Evolutionary conservation across 1,140 invertebrate genomes (phyloP), one percentile per base, ranked within the genome.

Genomic region (Lucilia sericata): DNA sequence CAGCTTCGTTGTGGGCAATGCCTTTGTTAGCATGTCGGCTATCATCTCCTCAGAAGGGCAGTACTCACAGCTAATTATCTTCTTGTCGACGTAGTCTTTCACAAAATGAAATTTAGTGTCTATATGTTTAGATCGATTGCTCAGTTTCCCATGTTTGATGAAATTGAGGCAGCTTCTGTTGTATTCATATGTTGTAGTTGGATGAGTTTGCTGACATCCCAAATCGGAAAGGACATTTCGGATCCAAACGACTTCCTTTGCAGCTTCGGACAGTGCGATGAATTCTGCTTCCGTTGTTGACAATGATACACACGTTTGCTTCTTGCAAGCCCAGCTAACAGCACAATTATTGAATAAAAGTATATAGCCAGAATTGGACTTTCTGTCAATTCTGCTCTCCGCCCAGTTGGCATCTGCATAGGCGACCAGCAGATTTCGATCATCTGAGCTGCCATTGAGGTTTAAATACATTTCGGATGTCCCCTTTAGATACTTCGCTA

Each of bases 401-500:
- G 86, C 88, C 85, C 85, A 88, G 60, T 86, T 85, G 0, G 86
- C 86, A 65, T 88, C 87, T 12, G 82, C 82, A 82, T 85, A 85
- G 3, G 76, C 85, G 51, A 81, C 19, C 21, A 85, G 60, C 4
- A 30, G 55, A 47, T 74, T 36, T 80, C 30, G 51, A 49, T 76
- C 34, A n/a, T 74, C 19, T 17, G 34, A 42, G 4, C 14, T 70
- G 8, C 19, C 17, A 70, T 70, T 70, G 17, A 85, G 42, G 14
- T 49, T 55, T 36, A 85, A 76, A 36, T 84, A 82, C 42, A 82
- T 30, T 81, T 91, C 81, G 10, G 65, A 85, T 49, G 91, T 92
- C 42, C 88, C 90, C 84, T 91, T 91, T 10, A 93, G 81, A 84
- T 93, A 92, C 25, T 86, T 86, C 42, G 88, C 85, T 4, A 92